phyloP scores from a whole-genome alignment of 2,888 invertebrate genomes.

The Anaspis maculata region DNA sequence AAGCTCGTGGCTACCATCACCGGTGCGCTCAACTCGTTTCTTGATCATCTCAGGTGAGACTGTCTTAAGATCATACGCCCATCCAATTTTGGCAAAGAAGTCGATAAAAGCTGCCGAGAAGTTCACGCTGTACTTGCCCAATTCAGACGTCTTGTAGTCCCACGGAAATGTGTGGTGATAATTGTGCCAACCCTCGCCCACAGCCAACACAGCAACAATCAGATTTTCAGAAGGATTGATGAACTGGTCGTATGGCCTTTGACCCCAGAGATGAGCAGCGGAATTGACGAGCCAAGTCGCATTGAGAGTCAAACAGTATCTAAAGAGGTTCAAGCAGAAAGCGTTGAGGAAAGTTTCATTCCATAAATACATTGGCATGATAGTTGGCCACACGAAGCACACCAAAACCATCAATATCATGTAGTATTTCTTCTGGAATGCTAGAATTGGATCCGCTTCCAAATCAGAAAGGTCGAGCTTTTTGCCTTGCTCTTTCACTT shows the following conservation, averaged over 20 bases:
- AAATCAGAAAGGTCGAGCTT: slow-evolving; percentile 80
- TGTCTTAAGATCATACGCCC: slow-evolving; percentile 80
- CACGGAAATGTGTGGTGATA: slow-evolving; percentile 82
- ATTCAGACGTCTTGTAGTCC: slow-evolving; percentile 78
- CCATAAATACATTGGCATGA: slow-evolving; percentile 69
- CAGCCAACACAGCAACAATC: slow-evolving; percentile 56
- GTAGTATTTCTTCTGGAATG: slow-evolving; percentile 69
- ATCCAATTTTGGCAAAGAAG: slow-evolving; percentile 72
- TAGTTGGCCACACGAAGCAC: slow-evolving; percentile 71
- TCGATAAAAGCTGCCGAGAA: slow-evolving; percentile 72
- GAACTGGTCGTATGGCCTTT: slow-evolving; percentile 64
- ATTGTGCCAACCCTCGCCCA: slow-evolving; percentile 81
- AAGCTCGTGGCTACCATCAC: slow-evolving; percentile 40
- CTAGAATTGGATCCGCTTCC: slow-evolving; percentile 69
- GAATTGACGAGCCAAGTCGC: slow-evolving; percentile 85
- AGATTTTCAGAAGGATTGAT: slow-evolving; percentile 68
- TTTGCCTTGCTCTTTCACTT: slow-evolving; percentile 79
- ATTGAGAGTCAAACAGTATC: slow-evolving; percentile 71
- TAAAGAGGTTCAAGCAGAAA: slow-evolving; percentile 63
- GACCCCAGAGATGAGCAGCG: slow-evolving; percentile 75
- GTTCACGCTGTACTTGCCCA: slow-evolving; percentile 64
- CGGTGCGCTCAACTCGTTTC: slow-evolving; percentile 51
- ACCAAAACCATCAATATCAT: slow-evolving; percentile 40
- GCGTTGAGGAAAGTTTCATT: slow-evolving; percentile 60
- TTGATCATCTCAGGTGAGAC: slow-evolving; percentile 63